phyloP scores from a whole-genome alignment of 2,113 vertebrate genomes.

The Cyphotilapia sp. region DNA sequence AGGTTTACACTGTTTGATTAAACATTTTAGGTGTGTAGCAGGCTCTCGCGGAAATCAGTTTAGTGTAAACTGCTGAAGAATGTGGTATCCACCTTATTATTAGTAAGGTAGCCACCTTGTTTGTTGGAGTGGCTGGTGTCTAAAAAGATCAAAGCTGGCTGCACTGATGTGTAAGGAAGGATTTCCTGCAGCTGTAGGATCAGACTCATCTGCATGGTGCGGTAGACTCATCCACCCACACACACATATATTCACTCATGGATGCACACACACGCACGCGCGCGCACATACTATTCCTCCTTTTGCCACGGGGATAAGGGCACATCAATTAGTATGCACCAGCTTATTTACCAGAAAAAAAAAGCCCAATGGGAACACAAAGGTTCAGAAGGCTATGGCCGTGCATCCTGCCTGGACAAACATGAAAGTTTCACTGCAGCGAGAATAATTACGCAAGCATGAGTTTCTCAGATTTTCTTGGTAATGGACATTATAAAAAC shows the following conservation, averaged over 20 bases:
- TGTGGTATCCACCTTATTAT: not conserved
- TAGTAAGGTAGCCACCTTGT: not conserved
- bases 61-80: not conserved
- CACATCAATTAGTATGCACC: slow-evolving; percentile 46
- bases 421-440: not conserved
- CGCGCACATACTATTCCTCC: not conserved
- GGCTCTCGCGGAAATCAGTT: not conserved
- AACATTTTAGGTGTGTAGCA: not conserved
- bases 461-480: not conserved
- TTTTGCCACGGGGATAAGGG: slow-evolving; percentile 28
- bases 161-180: not conserved
- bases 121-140: not conserved
- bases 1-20: not conserved
- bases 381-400: not conserved
- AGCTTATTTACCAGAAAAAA: slow-evolving; percentile 27
- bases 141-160: not conserved
- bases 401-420: not conserved
- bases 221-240: not conserved
- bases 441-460: slow-evolving; percentile 8
- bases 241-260: not conserved
- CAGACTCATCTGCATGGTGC: slow-evolving; percentile 5
- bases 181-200: not conserved
- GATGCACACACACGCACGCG: not conserved
- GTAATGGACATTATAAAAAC: not conserved
- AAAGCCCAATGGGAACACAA: slow-evolving; percentile 8